Conservation (phyloP, 2,888 invertebrate species). For the Nemapogon koenigi region DNA sequence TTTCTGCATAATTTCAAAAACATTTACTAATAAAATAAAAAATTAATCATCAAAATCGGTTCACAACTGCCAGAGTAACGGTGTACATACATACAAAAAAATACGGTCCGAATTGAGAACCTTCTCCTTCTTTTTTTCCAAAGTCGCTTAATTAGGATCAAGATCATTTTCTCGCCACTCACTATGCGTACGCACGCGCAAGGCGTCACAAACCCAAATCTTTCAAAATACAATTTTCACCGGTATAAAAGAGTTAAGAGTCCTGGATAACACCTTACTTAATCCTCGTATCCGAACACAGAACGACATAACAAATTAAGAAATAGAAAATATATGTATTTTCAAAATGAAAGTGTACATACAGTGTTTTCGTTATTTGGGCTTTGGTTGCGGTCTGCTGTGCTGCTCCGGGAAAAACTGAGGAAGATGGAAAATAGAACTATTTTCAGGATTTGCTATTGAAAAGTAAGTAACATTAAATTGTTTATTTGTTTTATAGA, state of each 20-base stretch:
- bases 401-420: conserved; percentile 32
- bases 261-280: conserved; percentile 38
- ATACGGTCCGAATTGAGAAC: no score
- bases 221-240: conserved; percentile 7
- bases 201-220: conserved; percentile 4
- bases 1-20: no score
- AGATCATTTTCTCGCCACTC: no score
- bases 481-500: no score
- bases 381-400: conserved; percentile 39
- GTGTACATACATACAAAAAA: no score
- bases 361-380: conserved; percentile 34
- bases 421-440: conserved; percentile 40
- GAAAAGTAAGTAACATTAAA: conserved; percentile 39
- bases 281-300: conserved; percentile 30
- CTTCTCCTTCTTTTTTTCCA: no score
- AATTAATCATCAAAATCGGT: no score
- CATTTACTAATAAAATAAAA: no score
- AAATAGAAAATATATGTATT: conserved; percentile 13
- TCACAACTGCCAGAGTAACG: no score
- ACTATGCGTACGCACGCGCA: not conserved
- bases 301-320: conserved; percentile 22
- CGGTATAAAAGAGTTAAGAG: conserved; percentile 6
- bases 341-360: conserved; percentile 43
- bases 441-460: conserved; percentile 51
- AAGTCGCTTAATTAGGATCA: no score